These are phyloP conservation scores for Watsonalla binaria DNA, from an alignment of 2,888 invertebrate species.

Conservation along the genomic window DNA sequence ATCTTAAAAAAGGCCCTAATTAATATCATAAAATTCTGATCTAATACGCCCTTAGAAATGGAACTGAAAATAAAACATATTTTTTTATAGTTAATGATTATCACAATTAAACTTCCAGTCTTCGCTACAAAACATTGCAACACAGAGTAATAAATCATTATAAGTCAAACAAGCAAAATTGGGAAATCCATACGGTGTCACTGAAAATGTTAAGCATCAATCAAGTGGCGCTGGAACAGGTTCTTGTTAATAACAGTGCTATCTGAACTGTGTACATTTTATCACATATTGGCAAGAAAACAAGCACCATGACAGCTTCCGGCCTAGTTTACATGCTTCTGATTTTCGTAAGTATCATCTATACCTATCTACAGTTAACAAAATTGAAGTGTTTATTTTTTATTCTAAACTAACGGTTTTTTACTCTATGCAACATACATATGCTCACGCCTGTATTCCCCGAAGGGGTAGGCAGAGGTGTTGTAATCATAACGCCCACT, in stretches of 20 bases:
- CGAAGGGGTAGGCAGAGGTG: too few relatives aligned
- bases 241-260: constrained; percentile 28
- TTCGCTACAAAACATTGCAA: constrained; percentile 10
- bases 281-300: constrained; percentile 25
- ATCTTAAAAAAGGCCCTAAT: too few relatives aligned
- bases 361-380: not conserved
- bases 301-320: constrained; percentile 43
- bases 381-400: too few relatives aligned
- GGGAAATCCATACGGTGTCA: constrained; percentile 25
- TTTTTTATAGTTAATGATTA: too few relatives aligned
- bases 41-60: too few relatives aligned
- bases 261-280: constrained; percentile 23
- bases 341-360: constrained; percentile 48
- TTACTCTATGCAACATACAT: too few relatives aligned
- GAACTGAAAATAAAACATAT: too few relatives aligned
- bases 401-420: too few relatives aligned
- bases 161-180: constrained; percentile 12
- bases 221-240: constrained; percentile 29
- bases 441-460: too few relatives aligned
- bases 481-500: too few relatives aligned
- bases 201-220: constrained; percentile 24
- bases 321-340: constrained; percentile 42
- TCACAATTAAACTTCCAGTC: not conserved
- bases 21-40: too few relatives aligned
- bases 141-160: constrained; percentile 15